Base-by-base conservation (phyloP, 2,113 vertebrate genomes). In the Myotis brandtii region DNA sequence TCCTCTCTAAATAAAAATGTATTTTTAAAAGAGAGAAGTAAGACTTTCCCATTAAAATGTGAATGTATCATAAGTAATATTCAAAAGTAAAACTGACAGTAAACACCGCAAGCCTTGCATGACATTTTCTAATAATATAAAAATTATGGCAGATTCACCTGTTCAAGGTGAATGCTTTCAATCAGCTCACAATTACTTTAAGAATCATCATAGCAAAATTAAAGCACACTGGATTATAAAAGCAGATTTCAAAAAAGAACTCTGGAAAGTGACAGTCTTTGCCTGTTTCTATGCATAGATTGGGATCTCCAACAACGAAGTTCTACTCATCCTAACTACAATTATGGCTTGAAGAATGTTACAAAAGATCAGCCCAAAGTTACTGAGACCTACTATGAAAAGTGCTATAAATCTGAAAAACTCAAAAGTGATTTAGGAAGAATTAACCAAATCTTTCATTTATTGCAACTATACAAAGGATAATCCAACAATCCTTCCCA, bases 361-460 rank as follows among this genome's bases (percentile, higher is more conserved):
- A 86, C 54, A 75, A 76, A 91, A 93, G 12, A 56, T 40, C 10
- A 77, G 50, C 11, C 72, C 77, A 23, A 94, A 70, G 43, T 93
- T 83, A 86, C 46, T 73, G 17, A 80, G 12, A 79, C 18, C 67
- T 40, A 40, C 43, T 93, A 86, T 34, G n/a, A n/a, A 86, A 95
- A 95, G 56, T 50, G 79, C 48, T 83, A n/a, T 25, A 86, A 82
- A 73, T 50, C 30, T 95, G 67, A 70, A 96, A 85, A 72, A 72
- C 23, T 86, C 30, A 32, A 83, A 75, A 64, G 34, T 76, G 52
- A 73, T 16, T 77, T 30, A 12, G 34, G 46, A 95, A 79, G 10
- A 77, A 96, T 56, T 52, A 92, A 90, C 30, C 40, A 90, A 92
- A 82, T 54, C 27, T 91, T 90, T 90, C 89, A 90, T 52, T 72